A percentile compares a stretch with the other conserved stretches of the same genome.
Evolutionary conservation across 2,113 vertebrate genomes (phyloP).

Genomic region (Aldabrachelys gigantea): DNA sequence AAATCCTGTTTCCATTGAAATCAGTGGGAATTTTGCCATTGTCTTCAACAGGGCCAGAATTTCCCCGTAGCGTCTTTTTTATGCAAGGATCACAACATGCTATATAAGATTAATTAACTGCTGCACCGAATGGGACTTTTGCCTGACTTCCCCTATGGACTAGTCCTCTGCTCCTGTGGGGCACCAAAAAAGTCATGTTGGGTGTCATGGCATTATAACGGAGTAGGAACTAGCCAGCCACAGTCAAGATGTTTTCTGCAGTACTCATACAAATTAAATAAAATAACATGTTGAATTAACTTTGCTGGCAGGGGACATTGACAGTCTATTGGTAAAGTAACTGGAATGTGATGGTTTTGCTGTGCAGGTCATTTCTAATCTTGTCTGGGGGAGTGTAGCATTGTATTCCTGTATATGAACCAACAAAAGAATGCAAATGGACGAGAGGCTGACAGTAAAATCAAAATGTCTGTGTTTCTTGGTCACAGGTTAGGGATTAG

Average conservation of each 20-base stretch:
- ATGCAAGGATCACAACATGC: not conserved
- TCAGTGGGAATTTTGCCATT: not conserved
- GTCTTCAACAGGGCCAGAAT: not conserved
- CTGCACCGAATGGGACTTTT: not conserved
- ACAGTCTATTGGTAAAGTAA: constrained; percentile 45
- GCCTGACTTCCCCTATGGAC: not conserved
- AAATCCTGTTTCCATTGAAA: not conserved
- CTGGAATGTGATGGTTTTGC: constrained; percentile 48
- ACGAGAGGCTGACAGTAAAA: constrained; percentile 1
- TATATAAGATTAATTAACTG: not conserved
- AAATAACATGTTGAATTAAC: constrained; percentile 50
- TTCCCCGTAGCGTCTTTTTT: not conserved
- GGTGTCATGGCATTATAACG: not conserved
- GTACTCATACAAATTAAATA: not conserved
- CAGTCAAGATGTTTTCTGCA: not conserved
- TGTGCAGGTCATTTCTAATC: not conserved
- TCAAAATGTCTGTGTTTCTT: constrained; percentile 57
- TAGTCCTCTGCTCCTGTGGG: rapidly evolving
- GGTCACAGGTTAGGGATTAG: constrained; percentile 74
- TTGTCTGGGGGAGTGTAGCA: constrained; percentile 30
- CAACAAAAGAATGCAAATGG: constrained; percentile 27
- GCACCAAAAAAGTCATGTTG: rapidly evolving
- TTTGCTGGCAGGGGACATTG: constrained; percentile 1
- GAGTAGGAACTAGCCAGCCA: not conserved
- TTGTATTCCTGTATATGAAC: constrained; percentile 54